These are phyloP conservation scores for Drosophila fulvimacula DNA, from an alignment of 2,888 invertebrate species.

Conservation along the genomic window DNA sequence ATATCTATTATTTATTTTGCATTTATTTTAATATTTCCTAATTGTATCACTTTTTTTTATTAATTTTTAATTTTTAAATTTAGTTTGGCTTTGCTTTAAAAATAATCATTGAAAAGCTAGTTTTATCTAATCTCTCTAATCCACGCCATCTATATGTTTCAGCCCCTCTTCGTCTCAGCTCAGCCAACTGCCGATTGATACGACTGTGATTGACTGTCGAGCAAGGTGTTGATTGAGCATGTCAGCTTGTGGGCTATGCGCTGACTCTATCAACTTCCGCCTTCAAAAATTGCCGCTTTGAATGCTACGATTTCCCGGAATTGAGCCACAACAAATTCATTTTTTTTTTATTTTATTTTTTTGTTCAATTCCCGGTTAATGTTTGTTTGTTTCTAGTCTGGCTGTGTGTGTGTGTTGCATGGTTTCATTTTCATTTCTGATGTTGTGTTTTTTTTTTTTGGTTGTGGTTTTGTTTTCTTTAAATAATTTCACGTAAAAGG, in stretches of 20 bases:
- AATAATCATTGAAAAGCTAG: neutral
- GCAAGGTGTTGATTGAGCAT: constrained; percentile 58
- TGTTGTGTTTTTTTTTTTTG: constrained; percentile 18
- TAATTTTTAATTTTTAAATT: no score
- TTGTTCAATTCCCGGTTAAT: constrained; percentile 73
- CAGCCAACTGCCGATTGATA: constrained; percentile 53
- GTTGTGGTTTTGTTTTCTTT: constrained; percentile 65
- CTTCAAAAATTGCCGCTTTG: constrained; percentile 64
- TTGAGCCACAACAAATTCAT: constrained; percentile 46
- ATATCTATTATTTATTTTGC: no score
- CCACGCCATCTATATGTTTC: neutral
- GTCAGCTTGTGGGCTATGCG: constrained; percentile 12
- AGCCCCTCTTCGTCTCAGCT: neutral
- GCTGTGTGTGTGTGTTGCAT: constrained; percentile 20
- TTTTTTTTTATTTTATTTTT: constrained; percentile 48
- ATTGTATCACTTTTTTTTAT: no score
- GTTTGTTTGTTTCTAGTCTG: constrained; percentile 66
- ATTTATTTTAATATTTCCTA: no score
- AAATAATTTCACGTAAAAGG: constrained; percentile 78
- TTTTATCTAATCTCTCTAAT: neutral
- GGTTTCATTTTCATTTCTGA: constrained; percentile 50
- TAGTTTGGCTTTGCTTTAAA: no score
- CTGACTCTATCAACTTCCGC: constrained; percentile 50
- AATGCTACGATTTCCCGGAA: constrained; percentile 70
- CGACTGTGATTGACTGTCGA: constrained; percentile 64